phyloP scores from a whole-genome alignment of 2,113 vertebrate species.

The Spermophilus dauricus region DNA sequence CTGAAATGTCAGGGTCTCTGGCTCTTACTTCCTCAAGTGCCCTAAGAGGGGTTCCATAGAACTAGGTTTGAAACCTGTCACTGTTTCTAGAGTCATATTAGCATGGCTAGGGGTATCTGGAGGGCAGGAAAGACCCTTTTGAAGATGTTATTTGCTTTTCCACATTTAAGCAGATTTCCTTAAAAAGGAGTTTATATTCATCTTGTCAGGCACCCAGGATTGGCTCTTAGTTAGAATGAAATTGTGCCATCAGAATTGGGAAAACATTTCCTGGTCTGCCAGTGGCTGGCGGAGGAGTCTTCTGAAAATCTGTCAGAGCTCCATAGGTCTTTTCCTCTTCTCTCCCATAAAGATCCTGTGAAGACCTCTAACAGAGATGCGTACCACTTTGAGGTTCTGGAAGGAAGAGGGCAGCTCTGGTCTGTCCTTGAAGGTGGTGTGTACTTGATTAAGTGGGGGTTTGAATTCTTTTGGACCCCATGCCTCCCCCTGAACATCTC shows the following conservation, averaged over 20 bases:
- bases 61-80: not conserved
- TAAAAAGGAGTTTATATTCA: not conserved
- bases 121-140: not conserved
- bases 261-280: not conserved
- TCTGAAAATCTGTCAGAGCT: not conserved
- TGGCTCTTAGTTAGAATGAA: not conserved
- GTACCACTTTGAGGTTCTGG: not conserved
- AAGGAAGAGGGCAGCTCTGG: not conserved
- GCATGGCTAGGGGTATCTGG: not conserved
- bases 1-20: not conserved
- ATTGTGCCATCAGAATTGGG: not conserved
- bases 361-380: not conserved
- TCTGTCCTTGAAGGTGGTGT: not conserved
- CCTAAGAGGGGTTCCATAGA: not conserved
- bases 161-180: not conserved
- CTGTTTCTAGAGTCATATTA: not conserved
- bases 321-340: not conserved
- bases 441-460: not conserved
- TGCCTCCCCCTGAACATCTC: not conserved
- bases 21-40: not conserved
- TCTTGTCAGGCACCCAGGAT: not conserved
- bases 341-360: not conserved
- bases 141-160: not conserved
- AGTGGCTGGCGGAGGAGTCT: not conserved
- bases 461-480: not conserved